Percentiles rank a stretch among this genome's conserved stretches.
phyloP scores from a whole-genome alignment of 2,888 invertebrate genomes.

The Onthophagus sagittarius region DNA sequence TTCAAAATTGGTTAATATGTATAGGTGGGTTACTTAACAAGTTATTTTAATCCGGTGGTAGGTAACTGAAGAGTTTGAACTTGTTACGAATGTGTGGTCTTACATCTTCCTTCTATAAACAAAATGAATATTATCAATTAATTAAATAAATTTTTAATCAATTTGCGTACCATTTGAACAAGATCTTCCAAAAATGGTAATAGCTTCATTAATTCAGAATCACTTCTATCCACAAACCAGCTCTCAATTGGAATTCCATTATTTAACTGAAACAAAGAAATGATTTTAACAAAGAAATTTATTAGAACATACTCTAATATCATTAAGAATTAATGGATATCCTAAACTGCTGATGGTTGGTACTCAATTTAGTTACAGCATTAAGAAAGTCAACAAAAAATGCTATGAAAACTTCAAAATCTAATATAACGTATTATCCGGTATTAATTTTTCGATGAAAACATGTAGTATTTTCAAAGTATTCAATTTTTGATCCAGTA shows the following conservation, averaged over 20 bases:
- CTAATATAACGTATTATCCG: no score
- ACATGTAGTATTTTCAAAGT: no score
- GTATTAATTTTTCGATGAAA: no score
- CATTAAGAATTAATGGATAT: no score
- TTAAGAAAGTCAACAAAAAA: no score
- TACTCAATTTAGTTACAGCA: no score
- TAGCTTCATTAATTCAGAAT: conserved; percentile 85
- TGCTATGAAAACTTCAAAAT: no score
- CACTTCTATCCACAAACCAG: conserved; percentile 90
- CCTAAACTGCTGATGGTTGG: no score
- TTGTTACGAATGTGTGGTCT: conserved; percentile 87
- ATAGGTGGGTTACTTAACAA: conserved; percentile 33
- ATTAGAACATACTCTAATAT: no score
- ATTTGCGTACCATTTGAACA: conserved; percentile 65
- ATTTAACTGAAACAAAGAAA: conserved; percentile 63
- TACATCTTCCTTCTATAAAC: conserved; percentile 82
- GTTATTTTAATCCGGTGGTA: conserved; percentile 72
- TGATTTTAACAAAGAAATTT: no score
- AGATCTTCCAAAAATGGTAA: conserved; percentile 88
- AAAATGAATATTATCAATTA: conserved; percentile 27
- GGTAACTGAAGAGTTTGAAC: conserved; percentile 83
- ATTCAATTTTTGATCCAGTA: no score
- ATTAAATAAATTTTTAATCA: background rate
- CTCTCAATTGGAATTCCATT: conserved; percentile 97
- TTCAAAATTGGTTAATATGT: background rate